phyloP scores from a whole-genome alignment of 2,888 invertebrate species.

The Dynastes tityus region DNA sequence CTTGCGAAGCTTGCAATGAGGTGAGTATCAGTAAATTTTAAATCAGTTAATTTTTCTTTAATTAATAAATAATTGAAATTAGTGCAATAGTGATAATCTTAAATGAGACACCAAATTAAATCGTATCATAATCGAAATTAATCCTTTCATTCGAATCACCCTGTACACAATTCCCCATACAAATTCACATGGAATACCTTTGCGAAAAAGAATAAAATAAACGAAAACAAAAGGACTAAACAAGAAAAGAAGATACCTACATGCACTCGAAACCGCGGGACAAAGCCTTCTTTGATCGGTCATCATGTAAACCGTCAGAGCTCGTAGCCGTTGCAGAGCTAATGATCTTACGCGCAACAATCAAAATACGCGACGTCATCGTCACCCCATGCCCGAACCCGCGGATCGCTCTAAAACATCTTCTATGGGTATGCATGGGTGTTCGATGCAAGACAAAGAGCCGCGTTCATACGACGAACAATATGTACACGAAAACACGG shows the following conservation, averaged over 20 bases:
- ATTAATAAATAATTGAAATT: no score
- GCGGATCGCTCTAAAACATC: constrained; percentile 47
- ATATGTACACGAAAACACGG: no score
- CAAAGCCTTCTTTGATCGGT: constrained; percentile 55
- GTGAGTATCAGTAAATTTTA: no score
- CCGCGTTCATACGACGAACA: background rate
- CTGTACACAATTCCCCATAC: no score
- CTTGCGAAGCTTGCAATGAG: no score
- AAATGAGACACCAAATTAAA: no score
- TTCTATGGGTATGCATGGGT: constrained; percentile 34
- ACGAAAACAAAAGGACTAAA: background rate
- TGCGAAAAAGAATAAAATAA: background rate
- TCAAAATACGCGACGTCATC: constrained; percentile 52
- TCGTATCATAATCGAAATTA: no score
- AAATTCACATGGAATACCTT: no score
- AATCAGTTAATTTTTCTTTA: no score
- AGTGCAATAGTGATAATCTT: no score
- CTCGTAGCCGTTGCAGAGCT: constrained; percentile 46
- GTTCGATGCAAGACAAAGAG: no score
- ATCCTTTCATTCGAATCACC: no score
- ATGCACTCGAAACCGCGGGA: constrained; percentile 18
- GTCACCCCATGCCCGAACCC: constrained; percentile 48
- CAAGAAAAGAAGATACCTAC: background rate
- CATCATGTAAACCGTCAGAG: background rate
- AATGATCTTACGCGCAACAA: constrained; percentile 54